phyloP scores from a whole-genome alignment of 2,888 invertebrate species.

The Drosophila melanocephala region DNA sequence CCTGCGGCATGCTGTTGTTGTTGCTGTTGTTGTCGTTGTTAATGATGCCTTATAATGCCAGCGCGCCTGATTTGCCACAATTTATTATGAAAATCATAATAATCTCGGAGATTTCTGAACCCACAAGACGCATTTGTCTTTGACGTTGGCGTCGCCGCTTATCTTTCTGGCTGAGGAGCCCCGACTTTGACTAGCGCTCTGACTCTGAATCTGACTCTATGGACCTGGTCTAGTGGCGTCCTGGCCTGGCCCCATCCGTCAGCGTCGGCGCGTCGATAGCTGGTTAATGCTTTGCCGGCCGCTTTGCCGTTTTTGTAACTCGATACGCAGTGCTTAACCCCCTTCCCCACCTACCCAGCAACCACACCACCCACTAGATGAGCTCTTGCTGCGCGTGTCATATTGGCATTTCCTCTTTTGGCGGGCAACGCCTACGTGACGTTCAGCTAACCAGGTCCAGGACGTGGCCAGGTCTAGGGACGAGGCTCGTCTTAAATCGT shows the following conservation, averaged over 20 bases:
- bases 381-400: constrained; percentile 72
- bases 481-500: constrained; percentile 72
- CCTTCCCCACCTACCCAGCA: constrained; percentile 4
- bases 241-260: constrained; percentile 63
- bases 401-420: constrained; percentile 77
- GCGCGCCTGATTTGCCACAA: constrained; percentile 84
- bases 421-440: constrained; percentile 73
- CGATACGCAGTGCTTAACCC: constrained; percentile 53
- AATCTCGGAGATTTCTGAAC: constrained; percentile 79
- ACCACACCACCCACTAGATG: constrained; percentile 14
- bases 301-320: constrained; percentile 54
- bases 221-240: constrained; percentile 32
- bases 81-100: constrained; percentile 84
- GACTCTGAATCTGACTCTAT: neutral
- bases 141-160: constrained; percentile 69
- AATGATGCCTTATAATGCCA: constrained; percentile 83
- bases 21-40: constrained; percentile 69
- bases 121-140: constrained; percentile 82
- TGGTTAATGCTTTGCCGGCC: constrained; percentile 69
- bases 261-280: constrained; percentile 77
- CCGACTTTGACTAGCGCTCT: constrained; percentile 6
- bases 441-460: constrained; percentile 6
- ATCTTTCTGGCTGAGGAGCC: constrained; percentile 47
- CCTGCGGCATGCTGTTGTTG: constrained; percentile 32
- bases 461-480: constrained; percentile 1